phyloP scores from a whole-genome alignment of 2,113 vertebrate genomes.

The Toxotes chatareus region DNA sequence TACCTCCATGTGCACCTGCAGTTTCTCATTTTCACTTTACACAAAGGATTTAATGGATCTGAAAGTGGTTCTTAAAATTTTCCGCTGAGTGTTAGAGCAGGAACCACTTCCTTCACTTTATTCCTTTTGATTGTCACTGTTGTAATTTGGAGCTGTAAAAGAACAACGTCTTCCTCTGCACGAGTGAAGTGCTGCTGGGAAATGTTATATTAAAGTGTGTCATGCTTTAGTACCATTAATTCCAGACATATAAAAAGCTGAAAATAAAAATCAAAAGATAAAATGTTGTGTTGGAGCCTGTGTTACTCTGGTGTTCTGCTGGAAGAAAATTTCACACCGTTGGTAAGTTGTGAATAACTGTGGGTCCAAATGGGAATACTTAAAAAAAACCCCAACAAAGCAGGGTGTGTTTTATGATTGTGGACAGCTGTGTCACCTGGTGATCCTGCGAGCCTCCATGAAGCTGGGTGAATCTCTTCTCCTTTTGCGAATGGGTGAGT shows the following conservation, averaged over 20 bases:
- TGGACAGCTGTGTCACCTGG: constrained; percentile 85
- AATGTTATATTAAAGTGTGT: constrained; percentile 8
- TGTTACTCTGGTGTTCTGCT: constrained; percentile 14
- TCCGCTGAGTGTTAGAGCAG: neutral
- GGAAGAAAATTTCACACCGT: neutral
- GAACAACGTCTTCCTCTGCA: neutral
- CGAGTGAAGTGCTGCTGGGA: neutral
- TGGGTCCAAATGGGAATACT: neutral
- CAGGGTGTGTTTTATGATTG: neutral
- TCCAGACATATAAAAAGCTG: constrained; percentile 5
- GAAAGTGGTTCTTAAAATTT: neutral
- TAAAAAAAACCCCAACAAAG: neutral
- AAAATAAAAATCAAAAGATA: neutral
- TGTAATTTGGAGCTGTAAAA: constrained; percentile 26
- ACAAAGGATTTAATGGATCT: neutral
- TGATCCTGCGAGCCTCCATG: constrained; percentile 98
- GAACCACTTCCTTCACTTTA: neutral
- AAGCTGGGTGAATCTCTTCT: constrained; percentile 97
- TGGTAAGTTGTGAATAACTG: neutral
- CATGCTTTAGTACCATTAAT: neutral
- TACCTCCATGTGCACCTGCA: neutral
- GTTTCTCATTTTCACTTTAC: neutral
- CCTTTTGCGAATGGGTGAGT: constrained; percentile 96
- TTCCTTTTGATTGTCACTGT: neutral
- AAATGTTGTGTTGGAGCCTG: constrained; percentile 37